Percentiles rank a stretch among this genome's conserved stretches.
These are phyloP conservation scores for Drosophila asahinai DNA, from an alignment of 1,140 invertebrate species.

Conservation along the genomic window DNA sequence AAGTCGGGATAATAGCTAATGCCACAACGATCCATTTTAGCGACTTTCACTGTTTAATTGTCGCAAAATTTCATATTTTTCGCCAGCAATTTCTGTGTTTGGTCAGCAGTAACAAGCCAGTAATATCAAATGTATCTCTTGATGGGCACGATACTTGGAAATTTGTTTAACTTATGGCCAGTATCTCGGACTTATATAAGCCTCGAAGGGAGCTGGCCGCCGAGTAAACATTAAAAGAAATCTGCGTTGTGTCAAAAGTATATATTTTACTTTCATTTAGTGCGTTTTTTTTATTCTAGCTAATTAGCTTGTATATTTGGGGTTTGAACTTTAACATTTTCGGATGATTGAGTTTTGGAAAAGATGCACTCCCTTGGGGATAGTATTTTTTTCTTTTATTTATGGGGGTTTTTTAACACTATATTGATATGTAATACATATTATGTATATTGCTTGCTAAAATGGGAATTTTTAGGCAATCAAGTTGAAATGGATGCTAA, in stretches of 20 bases:
- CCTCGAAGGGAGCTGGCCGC: slow-evolving; percentile 5
- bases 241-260: not conserved
- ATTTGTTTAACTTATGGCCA: slow-evolving; percentile 4
- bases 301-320: not conserved
- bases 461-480: too few species aligned
- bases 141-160: slow-evolving; percentile 18
- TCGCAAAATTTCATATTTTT: slow-evolving; percentile 67
- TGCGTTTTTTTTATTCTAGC: slow-evolving; percentile 10
- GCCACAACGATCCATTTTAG: slow-evolving; percentile 62
- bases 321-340: too few species aligned
- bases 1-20: slow-evolving; percentile 53
- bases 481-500: too few species aligned
- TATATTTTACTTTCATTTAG: slow-evolving; percentile 13
- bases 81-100: slow-evolving; percentile 49
- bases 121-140: slow-evolving; percentile 38
- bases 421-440: too few species aligned
- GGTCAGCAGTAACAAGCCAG: slow-evolving; percentile 26
- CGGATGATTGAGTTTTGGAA: too few species aligned
- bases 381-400: too few species aligned
- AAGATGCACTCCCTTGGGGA: too few species aligned
- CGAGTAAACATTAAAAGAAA: slow-evolving; percentile 9
- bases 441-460: too few species aligned
- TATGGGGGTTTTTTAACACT: too few species aligned
- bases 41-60: slow-evolving; percentile 78
- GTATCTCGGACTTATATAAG: slow-evolving; percentile 24